Evolutionary conservation across 37 sponge, comb jelly and placozoan genomes (phyloP).

Genomic region (Halisarca cf. caerulea): DNA sequence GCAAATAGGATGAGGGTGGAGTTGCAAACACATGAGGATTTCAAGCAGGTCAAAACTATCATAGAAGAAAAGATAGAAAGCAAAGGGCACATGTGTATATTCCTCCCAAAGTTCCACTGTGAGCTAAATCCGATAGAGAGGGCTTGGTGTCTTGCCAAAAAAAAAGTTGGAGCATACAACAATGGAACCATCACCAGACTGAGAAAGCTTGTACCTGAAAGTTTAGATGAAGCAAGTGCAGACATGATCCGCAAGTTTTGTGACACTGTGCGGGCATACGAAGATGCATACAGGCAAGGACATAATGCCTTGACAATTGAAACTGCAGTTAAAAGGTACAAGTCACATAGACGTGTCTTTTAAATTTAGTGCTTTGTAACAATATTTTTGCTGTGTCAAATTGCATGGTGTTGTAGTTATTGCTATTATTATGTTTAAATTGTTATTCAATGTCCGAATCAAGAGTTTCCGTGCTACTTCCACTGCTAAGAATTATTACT

Average conservation of each 20-base stretch:
- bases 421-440: background rate
- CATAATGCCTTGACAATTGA: background rate
- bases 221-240: background rate
- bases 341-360: background rate
- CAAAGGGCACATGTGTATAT: background rate
- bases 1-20: constrained; percentile 42
- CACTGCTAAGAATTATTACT: no score
- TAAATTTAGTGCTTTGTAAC: background rate
- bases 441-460: background rate
- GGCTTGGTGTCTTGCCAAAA: constrained; percentile 52
- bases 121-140: constrained; percentile 59
- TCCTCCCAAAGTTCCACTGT: constrained; percentile 56
- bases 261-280: background rate
- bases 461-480: background rate
- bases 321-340: background rate
- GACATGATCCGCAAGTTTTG: background rate
- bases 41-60: constrained; percentile 1
- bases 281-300: background rate
- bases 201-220: constrained; percentile 42
- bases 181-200: constrained; percentile 51
- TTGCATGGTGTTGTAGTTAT: no score
- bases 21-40: constrained; percentile 43
- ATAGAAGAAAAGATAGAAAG: constrained; percentile 10
- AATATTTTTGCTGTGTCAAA: background rate
- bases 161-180: constrained; percentile 30